Base-by-base conservation (phyloP, 1,140 invertebrate species). In the Drosophila bipectinata region DNA sequence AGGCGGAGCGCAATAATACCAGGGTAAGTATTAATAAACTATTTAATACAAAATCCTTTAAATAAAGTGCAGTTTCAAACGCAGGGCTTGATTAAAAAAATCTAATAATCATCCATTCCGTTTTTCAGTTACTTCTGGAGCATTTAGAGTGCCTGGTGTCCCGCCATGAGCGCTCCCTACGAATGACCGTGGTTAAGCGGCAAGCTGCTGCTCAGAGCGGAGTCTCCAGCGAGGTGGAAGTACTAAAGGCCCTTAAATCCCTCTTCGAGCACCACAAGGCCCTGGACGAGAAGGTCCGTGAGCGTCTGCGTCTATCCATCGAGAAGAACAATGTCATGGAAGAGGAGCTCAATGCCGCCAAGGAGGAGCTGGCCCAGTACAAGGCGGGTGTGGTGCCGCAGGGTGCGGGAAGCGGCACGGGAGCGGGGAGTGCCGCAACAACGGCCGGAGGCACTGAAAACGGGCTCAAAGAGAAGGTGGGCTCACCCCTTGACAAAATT, bases 221-320 rank as follows among this genome's bases (percentile, higher is more conserved):
- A 0, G 99, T 99, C 69, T 99, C 98, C 73, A 99, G 98, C 77
- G 99, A 99, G 93, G 99, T 99, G 28, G 99, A 99, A 94, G 99
- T 99, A 26, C 94, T 99, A 3, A 99, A 99, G 93, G 99, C 99
- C 30, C 94, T 99, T 66, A 99, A 99, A 93, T 99, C 98, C 73
- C 95, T 99, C 57, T 99, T 99, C 94, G 99, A 99, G 93, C 99
- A 99, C 93, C 99, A 99, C 94, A 99, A 99, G 93, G 99, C 98
- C 53, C 94, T 99, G 59, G 99, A 99, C 94, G 99, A 99, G 93
- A 99, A 99, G 95, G 98, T 99, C 44, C 94, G 98, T 73, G 98
- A 99, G 92, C 94, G 98, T 90, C 94, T 99, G 88, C 94, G 98
- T 80, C 97, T 99, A 32, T 97, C 98, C 62, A 94, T 99, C 90